Base-by-base conservation (phyloP, 2,113 vertebrate genomes). In the Clinocottus analis region DNA sequence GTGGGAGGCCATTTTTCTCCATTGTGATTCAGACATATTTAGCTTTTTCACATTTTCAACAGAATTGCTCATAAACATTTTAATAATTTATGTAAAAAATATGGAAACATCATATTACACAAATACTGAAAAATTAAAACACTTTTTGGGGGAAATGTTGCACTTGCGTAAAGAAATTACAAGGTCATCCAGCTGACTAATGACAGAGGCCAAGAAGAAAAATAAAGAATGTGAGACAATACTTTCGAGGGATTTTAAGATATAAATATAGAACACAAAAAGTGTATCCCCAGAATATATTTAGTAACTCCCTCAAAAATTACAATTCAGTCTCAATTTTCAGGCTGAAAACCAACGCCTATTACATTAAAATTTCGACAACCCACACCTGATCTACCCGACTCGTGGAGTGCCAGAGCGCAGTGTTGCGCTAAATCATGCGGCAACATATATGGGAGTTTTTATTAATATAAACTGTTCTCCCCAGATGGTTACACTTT, bases 381-480 rank as follows among this genome's bases (percentile, higher is more conserved):
- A 47, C 25, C 9, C 6, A 39, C 39, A 41, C n/a, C 12, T 41
- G n/a, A 41, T n/a, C n/a, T n/a, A n/a, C n/a, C n/a, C n/a, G n/a
- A n/a, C 37, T 70, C 12, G 37, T 17, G 51, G 43, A 12, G 8
- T 11, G 68, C 11, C 2, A 14, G 65, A 78, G 29, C 33, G 58
- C 65, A 78, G 27, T 35, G 58, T 66, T 45, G 14, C 45, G 66
- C 43, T 56, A 63, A 7, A 82, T 81, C 72, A 85, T 16, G 61
- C 62, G 7, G 35, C 37, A 74, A 71, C 27, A 11, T 51, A 31
- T 49, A 60, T 72, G 59, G 35, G 47, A 71, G 29, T 37, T 58
- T 37, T 58, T 35, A 31, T 72, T 66, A 69, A 64, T 79, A 83
- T 72, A 14, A 61, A 59, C 27, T 4, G 27, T 53, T 72, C 7